Percentiles rank a stretch among this genome's conserved stretches.
Evolutionary conservation across 2,797 vertebrate species (phyloP).

Genomic region (Argya squamiceps): DNA sequence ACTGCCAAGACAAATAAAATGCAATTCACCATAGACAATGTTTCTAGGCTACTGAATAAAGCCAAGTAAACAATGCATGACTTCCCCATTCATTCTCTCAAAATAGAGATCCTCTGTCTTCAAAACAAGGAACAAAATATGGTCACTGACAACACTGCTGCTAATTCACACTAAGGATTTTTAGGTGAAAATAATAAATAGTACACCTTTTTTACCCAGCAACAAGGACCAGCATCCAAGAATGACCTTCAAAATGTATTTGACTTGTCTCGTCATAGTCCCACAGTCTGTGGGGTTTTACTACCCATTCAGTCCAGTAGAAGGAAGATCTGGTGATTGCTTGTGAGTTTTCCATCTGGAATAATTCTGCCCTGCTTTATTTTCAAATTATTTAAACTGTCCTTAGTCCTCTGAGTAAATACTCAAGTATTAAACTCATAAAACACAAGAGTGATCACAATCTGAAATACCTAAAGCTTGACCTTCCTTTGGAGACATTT

Average conservation of each 20-base stretch:
- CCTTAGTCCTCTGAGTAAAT: background rate
- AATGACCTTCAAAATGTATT: background rate
- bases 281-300: background rate
- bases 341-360: background rate
- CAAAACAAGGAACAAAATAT: background rate
- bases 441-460: background rate
- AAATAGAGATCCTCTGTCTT: background rate
- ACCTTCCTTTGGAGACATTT: background rate
- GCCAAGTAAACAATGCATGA: slow-evolving; percentile 18
- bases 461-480: slow-evolving; percentile 2
- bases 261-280: background rate
- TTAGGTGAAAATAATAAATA: background rate
- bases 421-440: slow-evolving; percentile 9
- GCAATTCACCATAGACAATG: slow-evolving; percentile 21
- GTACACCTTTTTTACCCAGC: background rate
- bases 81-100: slow-evolving; percentile 1
- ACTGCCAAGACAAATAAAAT: slow-evolving; percentile 56
- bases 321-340: background rate
- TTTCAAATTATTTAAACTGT: slow-evolving; percentile 1
- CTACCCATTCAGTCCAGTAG: background rate
- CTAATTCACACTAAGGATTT: background rate
- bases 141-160: background rate
- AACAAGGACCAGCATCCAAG: background rate
- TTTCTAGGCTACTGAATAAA: slow-evolving; percentile 42
- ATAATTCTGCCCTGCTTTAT: background rate